These are phyloP conservation scores for Monarcha castaneiventris DNA, from an alignment of 2,113 vertebrate species.

Conservation along the genomic window DNA sequence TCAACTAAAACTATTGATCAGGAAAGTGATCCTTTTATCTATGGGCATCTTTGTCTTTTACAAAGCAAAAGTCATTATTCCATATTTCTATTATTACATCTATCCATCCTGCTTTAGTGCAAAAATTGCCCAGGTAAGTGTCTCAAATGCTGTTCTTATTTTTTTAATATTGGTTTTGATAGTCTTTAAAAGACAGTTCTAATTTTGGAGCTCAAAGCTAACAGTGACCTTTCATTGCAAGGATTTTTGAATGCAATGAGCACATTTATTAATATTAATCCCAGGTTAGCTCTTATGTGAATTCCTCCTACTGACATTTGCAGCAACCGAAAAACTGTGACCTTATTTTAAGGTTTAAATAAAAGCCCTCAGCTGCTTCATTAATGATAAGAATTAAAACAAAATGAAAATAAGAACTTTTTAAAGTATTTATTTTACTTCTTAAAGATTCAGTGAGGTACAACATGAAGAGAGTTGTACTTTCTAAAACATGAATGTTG, in stretches of 20 bases:
- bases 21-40: neutral
- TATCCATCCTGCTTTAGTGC: neutral
- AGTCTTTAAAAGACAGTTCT: neutral
- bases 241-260: conserved; percentile 7
- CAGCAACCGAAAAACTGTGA: neutral
- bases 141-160: neutral
- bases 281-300: neutral
- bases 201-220: conserved; percentile 24
- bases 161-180: conserved; percentile 2
- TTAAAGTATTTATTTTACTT: neutral
- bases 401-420: neutral
- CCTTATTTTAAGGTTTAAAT: neutral
- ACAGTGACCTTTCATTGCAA: conserved; percentile 18
- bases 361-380: neutral
- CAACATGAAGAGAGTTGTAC: neutral
- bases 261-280: conserved; percentile 40
- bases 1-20: neutral
- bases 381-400: neutral
- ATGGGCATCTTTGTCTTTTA: neutral
- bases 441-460: neutral
- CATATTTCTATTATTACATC: neutral
- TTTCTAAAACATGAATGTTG: neutral
- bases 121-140: neutral
- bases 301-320: conserved; percentile 21
- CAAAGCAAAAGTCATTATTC: neutral